A percentile compares a stretch with the other conserved stretches of the same genome.
These are phyloP conservation scores for Danionella dracula DNA, from an alignment of 2,797 vertebrate species.

Conservation along the genomic window DNA sequence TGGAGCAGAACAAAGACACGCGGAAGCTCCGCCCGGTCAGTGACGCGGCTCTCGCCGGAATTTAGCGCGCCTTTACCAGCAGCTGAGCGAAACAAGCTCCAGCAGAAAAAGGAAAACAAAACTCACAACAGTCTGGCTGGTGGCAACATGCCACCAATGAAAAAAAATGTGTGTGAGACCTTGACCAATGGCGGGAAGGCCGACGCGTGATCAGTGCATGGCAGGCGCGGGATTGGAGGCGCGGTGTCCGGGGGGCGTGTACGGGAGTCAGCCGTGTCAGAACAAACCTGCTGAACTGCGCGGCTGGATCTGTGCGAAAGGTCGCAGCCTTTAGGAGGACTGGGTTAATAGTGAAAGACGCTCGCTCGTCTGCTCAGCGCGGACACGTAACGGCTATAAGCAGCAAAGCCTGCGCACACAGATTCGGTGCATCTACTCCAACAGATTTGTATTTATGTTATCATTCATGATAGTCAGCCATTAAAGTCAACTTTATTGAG, in stretches of 20 bases:
- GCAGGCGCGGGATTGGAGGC: slow-evolving; percentile 67
- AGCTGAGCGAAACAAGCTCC: slow-evolving; percentile 74
- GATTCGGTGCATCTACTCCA: too few species aligned
- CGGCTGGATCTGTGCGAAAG: slow-evolving; percentile 84
- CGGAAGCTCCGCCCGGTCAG: slow-evolving; percentile 48
- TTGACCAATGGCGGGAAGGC: slow-evolving; percentile 67
- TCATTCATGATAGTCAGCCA: too few species aligned
- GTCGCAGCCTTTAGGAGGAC: slow-evolving; percentile 60
- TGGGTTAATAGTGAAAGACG: slow-evolving; percentile 23
- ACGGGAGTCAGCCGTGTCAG: slow-evolving; percentile 71
- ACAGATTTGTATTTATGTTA: too few species aligned
- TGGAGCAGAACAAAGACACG: slow-evolving; percentile 66
- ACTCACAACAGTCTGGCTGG: slow-evolving; percentile 70
- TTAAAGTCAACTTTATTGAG: too few species aligned
- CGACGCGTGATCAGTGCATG: slow-evolving; percentile 87
- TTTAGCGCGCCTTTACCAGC: slow-evolving; percentile 61
- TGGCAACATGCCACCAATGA: slow-evolving; percentile 73
- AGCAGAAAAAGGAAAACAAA: slow-evolving; percentile 73
- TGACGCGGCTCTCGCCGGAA: slow-evolving; percentile 45
- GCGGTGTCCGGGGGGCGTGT: slow-evolving; percentile 68
- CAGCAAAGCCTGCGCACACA: background rate
- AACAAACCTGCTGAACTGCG: slow-evolving; percentile 72
- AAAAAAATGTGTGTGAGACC: slow-evolving; percentile 47
- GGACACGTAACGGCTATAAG: background rate
- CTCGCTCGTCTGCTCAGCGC: slow-evolving; percentile 20